These are phyloP conservation scores for Branchellion lobata DNA, from an alignment of 2,888 invertebrate species.

Conservation along the genomic window DNA sequence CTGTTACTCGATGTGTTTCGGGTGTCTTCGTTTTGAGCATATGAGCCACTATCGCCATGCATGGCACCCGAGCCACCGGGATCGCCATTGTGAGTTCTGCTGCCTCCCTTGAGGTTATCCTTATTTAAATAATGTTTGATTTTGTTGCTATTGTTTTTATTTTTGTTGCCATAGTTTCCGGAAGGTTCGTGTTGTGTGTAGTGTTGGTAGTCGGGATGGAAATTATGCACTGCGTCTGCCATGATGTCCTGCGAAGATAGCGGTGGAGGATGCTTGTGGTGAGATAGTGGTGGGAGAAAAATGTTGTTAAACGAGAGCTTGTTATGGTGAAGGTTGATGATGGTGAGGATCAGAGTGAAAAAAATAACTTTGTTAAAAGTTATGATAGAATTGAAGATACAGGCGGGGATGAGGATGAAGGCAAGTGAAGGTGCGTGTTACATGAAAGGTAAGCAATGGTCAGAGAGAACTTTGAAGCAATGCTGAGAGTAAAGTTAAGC, in stretches of 20 bases:
- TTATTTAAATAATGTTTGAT: too few species aligned
- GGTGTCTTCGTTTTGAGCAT: neutral
- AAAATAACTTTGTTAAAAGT: too few species aligned
- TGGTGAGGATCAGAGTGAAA: neutral
- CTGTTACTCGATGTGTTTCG: neutral
- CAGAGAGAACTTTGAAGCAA: too few species aligned
- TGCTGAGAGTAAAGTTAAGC: neutral
- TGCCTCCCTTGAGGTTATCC: neutral
- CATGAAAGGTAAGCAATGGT: too few species aligned
- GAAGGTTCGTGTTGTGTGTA: conserved; percentile 44
- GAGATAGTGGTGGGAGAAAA: neutral
- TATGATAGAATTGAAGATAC: too few species aligned
- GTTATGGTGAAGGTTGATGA: neutral
- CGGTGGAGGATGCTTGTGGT: neutral
- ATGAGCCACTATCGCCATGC: neutral
- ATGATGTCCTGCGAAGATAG: conserved; percentile 75
- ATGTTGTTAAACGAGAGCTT: neutral
- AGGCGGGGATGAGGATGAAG: too few species aligned
- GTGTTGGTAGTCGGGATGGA: conserved; percentile 95
- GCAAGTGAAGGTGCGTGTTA: too few species aligned
- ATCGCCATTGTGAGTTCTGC: neutral
- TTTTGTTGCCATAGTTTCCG: neutral
- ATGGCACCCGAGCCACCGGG: neutral
- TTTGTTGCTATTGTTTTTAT: neutral
- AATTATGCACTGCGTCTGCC: conserved; percentile 86